These are phyloP conservation scores for Mantis religiosa DNA, from an alignment of 2,888 invertebrate species.

Conservation along the genomic window DNA sequence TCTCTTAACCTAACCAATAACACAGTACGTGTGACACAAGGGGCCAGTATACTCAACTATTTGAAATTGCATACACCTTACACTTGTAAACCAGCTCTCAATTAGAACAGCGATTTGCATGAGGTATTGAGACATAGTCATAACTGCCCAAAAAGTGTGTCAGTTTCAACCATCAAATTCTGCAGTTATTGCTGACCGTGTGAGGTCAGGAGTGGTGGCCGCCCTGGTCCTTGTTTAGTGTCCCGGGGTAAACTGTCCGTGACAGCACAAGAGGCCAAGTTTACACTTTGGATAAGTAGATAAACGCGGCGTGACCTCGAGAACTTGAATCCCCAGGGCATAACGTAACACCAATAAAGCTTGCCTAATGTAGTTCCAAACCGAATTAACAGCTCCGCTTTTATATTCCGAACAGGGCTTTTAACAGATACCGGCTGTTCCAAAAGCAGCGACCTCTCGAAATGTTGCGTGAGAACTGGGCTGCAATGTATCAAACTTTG, in stretches of 20 bases:
- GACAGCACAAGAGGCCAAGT: neutral
- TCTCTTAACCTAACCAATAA: too few species aligned
- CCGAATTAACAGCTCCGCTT: too few species aligned
- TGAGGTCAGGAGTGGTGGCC: neutral
- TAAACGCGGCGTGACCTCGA: neutral
- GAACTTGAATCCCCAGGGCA: neutral
- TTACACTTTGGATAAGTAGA: neutral
- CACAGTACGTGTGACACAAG: too few species aligned
- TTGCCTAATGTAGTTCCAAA: neutral
- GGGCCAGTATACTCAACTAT: too few species aligned
- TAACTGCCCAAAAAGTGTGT: neutral
- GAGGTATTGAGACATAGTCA: neutral
- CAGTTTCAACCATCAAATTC: neutral
- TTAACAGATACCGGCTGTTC: too few species aligned
- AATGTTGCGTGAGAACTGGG: too few species aligned
- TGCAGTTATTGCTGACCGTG: neutral
- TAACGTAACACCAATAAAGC: neutral
- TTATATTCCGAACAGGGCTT: too few species aligned
- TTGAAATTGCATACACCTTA: too few species aligned
- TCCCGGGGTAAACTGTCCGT: neutral
- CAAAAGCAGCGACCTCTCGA: too few species aligned
- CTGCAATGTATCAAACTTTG: too few species aligned
- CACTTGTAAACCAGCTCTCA: neutral
- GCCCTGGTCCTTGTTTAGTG: neutral
- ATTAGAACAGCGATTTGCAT: neutral